phyloP scores from a whole-genome alignment of 2,888 invertebrate genomes.

The Rhaphigaster nebulosa region DNA sequence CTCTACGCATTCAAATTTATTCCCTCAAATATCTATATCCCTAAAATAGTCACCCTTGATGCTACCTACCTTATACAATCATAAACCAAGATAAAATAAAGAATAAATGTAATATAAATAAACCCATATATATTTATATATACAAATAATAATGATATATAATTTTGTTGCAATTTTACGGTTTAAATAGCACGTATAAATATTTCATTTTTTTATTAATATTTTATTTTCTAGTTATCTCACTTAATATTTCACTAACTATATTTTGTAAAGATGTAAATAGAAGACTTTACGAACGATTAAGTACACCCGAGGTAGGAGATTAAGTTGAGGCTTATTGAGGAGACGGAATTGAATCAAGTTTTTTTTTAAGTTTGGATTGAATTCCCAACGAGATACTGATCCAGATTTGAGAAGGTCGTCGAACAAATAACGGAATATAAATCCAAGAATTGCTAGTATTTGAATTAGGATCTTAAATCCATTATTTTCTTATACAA shows the following conservation, averaged over 20 bases:
- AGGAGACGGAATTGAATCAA: neutral
- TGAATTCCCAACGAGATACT: neutral
- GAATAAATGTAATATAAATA: too few relatives aligned
- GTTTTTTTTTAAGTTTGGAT: neutral
- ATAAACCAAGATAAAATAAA: too few relatives aligned
- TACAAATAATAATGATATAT: too few relatives aligned
- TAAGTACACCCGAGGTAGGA: neutral
- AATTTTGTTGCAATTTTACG: too few relatives aligned
- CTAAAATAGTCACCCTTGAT: too few relatives aligned
- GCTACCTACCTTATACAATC: too few relatives aligned
- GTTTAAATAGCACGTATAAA: too few relatives aligned
- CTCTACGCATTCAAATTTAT: too few relatives aligned
- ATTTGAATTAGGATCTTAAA: neutral
- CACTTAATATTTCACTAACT: neutral
- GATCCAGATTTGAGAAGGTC: conserved; percentile 7
- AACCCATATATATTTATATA: too few relatives aligned
- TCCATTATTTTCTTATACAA: neutral
- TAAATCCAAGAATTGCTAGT: neutral
- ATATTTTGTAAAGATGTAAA: neutral
- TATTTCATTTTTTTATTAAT: neutral
- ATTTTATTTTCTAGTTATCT: neutral
- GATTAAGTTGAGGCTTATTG: neutral
- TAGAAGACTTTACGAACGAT: neutral
- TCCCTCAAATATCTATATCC: too few relatives aligned
- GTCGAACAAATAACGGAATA: neutral